Evolutionary conservation across 2,797 vertebrate species (phyloP), one percentile per base, ranked within the genome.

Genomic region (Discoglossus pictus): DNA sequence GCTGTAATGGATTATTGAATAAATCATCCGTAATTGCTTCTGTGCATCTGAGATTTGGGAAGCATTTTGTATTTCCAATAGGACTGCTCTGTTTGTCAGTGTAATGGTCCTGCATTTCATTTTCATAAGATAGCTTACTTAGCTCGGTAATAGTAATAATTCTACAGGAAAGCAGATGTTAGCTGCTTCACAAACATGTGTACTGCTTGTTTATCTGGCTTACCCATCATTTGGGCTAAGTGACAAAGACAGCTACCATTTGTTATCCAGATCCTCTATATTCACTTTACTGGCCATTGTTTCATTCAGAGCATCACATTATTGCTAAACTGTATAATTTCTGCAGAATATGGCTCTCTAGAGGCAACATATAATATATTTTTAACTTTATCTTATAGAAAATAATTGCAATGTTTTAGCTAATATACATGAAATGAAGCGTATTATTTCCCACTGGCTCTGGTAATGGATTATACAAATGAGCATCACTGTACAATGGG

Each of bases 231-330:
- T 31, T 31, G 27, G 8, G 27, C 27, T 31, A 31, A 31, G 27
- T 31, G 8, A 31, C 27, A 31, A 31, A 31, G 27, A 31, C 27
- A 31, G 27, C 27, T 31, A 31, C 27, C 27, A 31, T 31, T 31
- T 31, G 8, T n/a, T 8, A 31, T 31, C 8, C 27, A 4, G 27
- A 8, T 31, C 27, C 4, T 31, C 27, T 4, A 8, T 8, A 31
- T 31, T 31, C 4, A 8, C 27, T 58, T 58, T 59, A 67, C 51
- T n/a, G 46, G n/a, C 65, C 51, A 67, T 67, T 67, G 65, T 67
- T 42, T 67, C 8, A 17, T 36, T 38, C 42, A 47, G 31, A 34
- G 35, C 44, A 50, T 51, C 46, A 39, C 52, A 4, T 31, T 31
- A 31, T 8, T 31, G 27, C 27, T 31, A 31, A 4, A 4, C n/a